Percentiles rank a stretch among this genome's conserved stretches.
Evolutionary conservation across 2,113 vertebrate species (phyloP).

Genomic region (Cariama cristata): DNA sequence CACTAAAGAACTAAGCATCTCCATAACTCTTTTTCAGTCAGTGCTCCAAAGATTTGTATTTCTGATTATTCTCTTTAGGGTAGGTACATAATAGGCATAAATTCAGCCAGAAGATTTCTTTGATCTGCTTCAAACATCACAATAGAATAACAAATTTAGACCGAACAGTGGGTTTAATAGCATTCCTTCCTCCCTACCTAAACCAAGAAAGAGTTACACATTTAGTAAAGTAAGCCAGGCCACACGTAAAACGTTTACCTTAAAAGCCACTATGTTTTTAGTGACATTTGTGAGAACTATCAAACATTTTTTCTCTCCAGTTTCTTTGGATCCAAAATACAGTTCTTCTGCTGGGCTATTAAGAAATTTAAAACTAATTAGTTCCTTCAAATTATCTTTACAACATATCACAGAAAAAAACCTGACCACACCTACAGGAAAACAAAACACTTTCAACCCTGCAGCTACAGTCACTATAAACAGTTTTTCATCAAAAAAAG

Average conservation of each 20-base stretch:
- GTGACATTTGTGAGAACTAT: conserved; percentile 93
- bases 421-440: not conserved
- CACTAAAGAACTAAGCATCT: not conserved
- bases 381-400: not conserved
- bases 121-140: not conserved
- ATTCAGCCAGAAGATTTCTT: not conserved
- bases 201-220: not conserved
- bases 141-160: not conserved
- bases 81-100: not conserved
- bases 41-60: not conserved
- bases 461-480: not conserved
- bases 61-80: not conserved
- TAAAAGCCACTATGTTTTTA: conserved; percentile 96
- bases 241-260: conserved; percentile 79
- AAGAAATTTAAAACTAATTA: conserved; percentile 2
- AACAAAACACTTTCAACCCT: not conserved
- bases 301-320: conserved; percentile 91
- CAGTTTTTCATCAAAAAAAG: not conserved
- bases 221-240: not conserved
- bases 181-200: not conserved
- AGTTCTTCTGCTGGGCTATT: conserved; percentile 95
- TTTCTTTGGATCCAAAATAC: conserved; percentile 91
- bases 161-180: not conserved
- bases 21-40: not conserved
- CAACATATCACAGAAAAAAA: not conserved